These are phyloP conservation scores for Theretra japonica DNA, from an alignment of 2,888 invertebrate genomes.

Conservation along the genomic window DNA sequence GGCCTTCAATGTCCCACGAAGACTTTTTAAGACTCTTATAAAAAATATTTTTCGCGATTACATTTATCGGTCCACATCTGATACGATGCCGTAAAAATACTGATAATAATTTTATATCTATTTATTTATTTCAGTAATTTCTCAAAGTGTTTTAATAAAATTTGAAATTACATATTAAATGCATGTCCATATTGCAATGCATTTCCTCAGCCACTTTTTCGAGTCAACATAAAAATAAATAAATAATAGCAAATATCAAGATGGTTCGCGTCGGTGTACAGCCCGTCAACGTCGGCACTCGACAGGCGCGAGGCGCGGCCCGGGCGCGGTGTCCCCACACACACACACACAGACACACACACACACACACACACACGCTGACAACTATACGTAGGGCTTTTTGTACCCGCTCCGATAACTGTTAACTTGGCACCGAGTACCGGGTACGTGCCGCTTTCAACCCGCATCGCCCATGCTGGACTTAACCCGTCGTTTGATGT, in stretches of 20 bases:
- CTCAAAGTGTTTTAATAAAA: no score
- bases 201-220: no score
- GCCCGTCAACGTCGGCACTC: constrained; percentile 58
- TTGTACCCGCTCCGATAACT: constrained; percentile 22
- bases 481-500: background rate
- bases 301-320: constrained; percentile 62
- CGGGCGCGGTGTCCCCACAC: constrained; percentile 45
- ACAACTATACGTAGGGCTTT: constrained; percentile 29
- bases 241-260: constrained; percentile 56
- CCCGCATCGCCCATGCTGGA: background rate
- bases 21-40: no score
- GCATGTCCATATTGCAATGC: no score
- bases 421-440: constrained; percentile 13
- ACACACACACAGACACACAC: constrained; percentile 21
- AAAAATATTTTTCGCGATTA: no score
- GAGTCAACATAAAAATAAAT: background rate
- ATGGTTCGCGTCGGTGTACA: constrained; percentile 44
- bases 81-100: no score
- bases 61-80: no score
- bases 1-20: no score
- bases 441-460: background rate
- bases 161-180: no score
- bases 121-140: no score
- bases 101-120: no score
- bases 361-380: constrained; percentile 14